A percentile compares a stretch with the other conserved stretches of the same genome.
Conservation (phyloP, 2,113 vertebrate genomes). For the Passer domesticus region DNA sequence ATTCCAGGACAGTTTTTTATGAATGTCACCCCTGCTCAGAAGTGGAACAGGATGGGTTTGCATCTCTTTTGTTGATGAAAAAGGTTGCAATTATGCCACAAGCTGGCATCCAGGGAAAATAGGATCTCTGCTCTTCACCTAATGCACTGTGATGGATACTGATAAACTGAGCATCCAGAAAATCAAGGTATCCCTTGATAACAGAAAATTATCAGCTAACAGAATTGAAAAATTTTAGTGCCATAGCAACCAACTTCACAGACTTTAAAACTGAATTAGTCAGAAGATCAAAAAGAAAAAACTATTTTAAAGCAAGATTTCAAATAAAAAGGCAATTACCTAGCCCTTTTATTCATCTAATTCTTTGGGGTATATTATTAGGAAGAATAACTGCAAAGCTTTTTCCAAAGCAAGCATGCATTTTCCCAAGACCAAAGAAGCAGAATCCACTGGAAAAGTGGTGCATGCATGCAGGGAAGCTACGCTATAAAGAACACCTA, state of each 20-base stretch:
- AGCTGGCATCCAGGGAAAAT: not conserved
- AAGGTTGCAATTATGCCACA: not conserved
- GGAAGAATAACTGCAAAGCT: not conserved
- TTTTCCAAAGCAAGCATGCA: not conserved
- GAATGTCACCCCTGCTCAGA: not conserved
- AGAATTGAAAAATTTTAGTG: not conserved
- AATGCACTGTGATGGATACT: not conserved
- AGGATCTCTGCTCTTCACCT: not conserved
- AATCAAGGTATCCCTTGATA: not conserved
- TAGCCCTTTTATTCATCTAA: not conserved
- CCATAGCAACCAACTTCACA: conserved; percentile 16
- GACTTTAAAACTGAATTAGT: not conserved
- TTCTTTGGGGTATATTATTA: not conserved
- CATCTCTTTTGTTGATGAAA: not conserved
- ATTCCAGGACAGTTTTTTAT: not conserved
- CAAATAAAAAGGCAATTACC: not conserved
- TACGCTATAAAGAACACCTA: not conserved
- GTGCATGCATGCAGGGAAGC: not conserved
- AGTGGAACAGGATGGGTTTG: not conserved
- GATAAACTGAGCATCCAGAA: not conserved
- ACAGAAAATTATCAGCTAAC: not conserved
- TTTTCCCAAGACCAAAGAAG: not conserved
- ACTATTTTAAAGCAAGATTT: not conserved
- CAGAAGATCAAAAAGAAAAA: not conserved
- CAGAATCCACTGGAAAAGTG: not conserved